phyloP scores from a whole-genome alignment of 2,113 vertebrate genomes.

The Balaenoptera acutorostrata region DNA sequence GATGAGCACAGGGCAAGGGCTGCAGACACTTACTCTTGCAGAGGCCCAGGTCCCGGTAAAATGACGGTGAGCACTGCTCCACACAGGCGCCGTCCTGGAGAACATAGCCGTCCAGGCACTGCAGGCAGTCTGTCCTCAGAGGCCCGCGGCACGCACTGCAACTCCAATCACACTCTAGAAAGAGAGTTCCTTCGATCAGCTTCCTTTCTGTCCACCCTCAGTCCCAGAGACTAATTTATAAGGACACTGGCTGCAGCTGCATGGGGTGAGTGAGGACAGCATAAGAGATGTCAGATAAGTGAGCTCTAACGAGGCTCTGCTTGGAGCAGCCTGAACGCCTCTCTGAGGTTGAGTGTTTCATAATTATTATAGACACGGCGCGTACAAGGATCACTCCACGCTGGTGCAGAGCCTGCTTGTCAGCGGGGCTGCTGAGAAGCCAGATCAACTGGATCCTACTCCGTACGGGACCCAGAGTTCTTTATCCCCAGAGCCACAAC shows the following conservation, averaged over 20 bases:
- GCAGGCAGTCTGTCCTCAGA: slow-evolving; percentile 89
- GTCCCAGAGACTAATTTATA: neutral
- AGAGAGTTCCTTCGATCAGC: neutral
- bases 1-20: neutral
- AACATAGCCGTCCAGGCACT: slow-evolving; percentile 92
- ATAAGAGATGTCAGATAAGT: neutral
- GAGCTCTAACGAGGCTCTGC: neutral
- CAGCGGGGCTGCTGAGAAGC: neutral
- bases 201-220: neutral
- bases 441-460: neutral
- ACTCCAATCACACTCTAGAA: slow-evolving; percentile 96
- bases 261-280: neutral
- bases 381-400: neutral
- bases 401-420: neutral
- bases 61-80: slow-evolving; percentile 82
- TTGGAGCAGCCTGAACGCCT: neutral
- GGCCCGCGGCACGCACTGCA: slow-evolving; percentile 91
- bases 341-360: slow-evolving; percentile 12
- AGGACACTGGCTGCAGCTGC: neutral
- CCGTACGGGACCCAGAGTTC: accelerated
- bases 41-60: slow-evolving; percentile 82
- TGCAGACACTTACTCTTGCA: slow-evolving; percentile 87
- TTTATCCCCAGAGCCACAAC: accelerated
- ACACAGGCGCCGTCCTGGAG: slow-evolving; percentile 88
- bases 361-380: neutral